Percentiles rank a stretch among this genome's conserved stretches.
phyloP scores from a whole-genome alignment of 92 coral and sea anemone species.

The Desmophyllum pertusum region DNA sequence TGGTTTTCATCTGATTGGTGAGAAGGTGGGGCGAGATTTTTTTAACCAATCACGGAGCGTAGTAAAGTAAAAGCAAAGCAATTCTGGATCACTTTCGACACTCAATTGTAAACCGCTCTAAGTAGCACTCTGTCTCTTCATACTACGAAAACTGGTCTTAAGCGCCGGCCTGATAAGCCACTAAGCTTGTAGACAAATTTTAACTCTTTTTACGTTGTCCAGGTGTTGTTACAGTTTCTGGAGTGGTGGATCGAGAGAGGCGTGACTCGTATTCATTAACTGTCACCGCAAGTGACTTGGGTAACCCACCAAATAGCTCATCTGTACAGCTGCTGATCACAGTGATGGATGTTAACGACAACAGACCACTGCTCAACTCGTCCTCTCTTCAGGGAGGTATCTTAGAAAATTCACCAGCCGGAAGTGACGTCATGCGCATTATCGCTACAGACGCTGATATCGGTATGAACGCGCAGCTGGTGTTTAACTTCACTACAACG shows the following conservation, averaged over 20 bases:
- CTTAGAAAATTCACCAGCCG: constrained; percentile 76
- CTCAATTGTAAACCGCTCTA: too few relatives aligned
- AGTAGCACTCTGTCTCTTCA: too few relatives aligned
- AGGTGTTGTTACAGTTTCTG: constrained; percentile 82
- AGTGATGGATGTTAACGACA: constrained; percentile 84
- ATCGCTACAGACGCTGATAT: constrained; percentile 82
- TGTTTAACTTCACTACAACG: constrained; percentile 55
- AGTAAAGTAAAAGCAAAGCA: too few relatives aligned
- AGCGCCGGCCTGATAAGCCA: too few relatives aligned
- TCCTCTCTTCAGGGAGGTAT: constrained; percentile 75
- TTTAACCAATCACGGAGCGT: too few relatives aligned
- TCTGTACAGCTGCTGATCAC: constrained; percentile 61
- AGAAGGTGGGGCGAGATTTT: too few relatives aligned
- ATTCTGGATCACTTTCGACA: too few relatives aligned
- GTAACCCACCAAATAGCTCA: constrained; percentile 62
- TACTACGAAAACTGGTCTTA: too few relatives aligned
- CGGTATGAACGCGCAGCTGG: constrained; percentile 74
- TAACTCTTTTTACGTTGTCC: too few relatives aligned
- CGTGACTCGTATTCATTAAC: constrained; percentile 57
- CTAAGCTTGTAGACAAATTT: too few relatives aligned
- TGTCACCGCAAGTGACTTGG: constrained; percentile 76
- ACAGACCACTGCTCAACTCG: constrained; percentile 67
- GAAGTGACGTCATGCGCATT: constrained; percentile 74
- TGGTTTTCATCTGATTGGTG: too few relatives aligned
- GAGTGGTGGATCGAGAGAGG: constrained; percentile 72